Percentiles rank a stretch among this genome's conserved stretches.
Conservation (phyloP, 2,113 vertebrate genomes). For the Mesitornis unicolor region DNA sequence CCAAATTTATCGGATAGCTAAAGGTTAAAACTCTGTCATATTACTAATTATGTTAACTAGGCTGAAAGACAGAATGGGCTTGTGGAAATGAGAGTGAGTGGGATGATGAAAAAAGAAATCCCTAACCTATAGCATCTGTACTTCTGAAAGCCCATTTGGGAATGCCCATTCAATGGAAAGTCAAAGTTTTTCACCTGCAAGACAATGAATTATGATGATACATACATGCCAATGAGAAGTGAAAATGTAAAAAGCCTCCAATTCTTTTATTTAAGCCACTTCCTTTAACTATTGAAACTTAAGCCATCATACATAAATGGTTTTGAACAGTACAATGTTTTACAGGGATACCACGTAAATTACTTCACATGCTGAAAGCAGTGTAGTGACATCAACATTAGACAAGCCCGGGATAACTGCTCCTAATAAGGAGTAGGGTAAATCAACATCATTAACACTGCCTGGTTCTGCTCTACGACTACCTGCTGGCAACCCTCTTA, state of each 20-base stretch:
- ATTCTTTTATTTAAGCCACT: neutral
- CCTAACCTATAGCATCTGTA: neutral
- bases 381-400: neutral
- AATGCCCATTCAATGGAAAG: neutral
- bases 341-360: neutral
- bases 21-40: neutral
- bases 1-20: neutral
- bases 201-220: neutral
- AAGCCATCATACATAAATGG: neutral
- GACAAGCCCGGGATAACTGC: neutral
- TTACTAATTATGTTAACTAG: neutral
- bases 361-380: neutral
- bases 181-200: neutral
- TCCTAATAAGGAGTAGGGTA: neutral
- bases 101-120: neutral
- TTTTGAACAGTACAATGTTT: neutral
- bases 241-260: neutral
- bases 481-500: neutral
- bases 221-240: neutral
- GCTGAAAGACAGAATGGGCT: neutral
- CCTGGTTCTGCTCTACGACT: neutral
- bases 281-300: neutral
- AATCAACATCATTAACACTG: neutral
- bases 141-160: slow-evolving; percentile 1
- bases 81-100: neutral